Conservation (phyloP, 2,113 vertebrate species). For the Onychostoma macrolepis region DNA sequence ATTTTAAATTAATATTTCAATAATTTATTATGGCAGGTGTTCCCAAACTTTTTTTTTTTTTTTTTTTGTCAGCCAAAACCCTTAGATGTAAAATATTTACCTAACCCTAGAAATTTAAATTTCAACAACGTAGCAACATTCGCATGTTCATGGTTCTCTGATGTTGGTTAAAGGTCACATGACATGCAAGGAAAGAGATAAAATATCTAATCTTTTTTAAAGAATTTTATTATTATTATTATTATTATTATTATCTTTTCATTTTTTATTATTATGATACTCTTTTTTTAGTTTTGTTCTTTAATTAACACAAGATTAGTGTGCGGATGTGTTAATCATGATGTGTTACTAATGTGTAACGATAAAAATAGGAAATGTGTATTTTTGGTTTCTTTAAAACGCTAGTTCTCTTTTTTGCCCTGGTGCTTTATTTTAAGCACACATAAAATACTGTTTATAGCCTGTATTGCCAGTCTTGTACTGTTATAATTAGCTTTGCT, state of each 20-base stretch:
- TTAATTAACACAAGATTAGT: background rate
- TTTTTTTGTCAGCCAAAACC: background rate
- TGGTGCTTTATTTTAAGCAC: background rate
- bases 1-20: background rate
- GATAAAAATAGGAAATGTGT: constrained; percentile 10
- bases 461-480: background rate
- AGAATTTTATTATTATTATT: too few relatives aligned
- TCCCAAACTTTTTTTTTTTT: too few relatives aligned
- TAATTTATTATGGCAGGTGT: background rate
- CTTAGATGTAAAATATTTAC: background rate
- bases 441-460: constrained; percentile 32
- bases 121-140: too few relatives aligned
- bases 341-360: background rate
- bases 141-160: too few relatives aligned
- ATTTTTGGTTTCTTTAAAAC: background rate
- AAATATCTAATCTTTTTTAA: background rate
- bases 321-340: background rate
- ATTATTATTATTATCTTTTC: background rate
- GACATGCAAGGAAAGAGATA: background rate
- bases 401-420: background rate
- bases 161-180: background rate
- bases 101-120: too few relatives aligned
- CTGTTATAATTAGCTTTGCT: constrained; percentile 49
- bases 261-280: background rate
- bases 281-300: background rate